phyloP scores from a whole-genome alignment of 2,113 vertebrate genomes.

The cattle (Bos taurus) region ARS-UCD2.0 NC_037336.1:38116001-38116500 shows the following conservation, averaged over 20 bases:
- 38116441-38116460: not conserved
- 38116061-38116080: not conserved
- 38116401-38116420: not conserved
- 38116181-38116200: not conserved
- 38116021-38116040: not conserved
- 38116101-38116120: not conserved
- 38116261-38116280: not conserved
- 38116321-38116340: not conserved
- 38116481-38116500: not conserved
- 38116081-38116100: not conserved
- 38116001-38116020: not conserved
- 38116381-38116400: not conserved
- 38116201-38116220: not conserved
- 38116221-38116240: not conserved
- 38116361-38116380: not conserved
- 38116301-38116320: not conserved
- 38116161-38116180: not conserved
- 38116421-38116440: not conserved
- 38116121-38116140: not conserved
- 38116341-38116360: not conserved
- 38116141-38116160: not conserved
- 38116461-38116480: not conserved
- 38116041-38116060: not conserved
- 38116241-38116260: not conserved
- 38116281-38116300: not conserved